Conservation (phyloP, 2,888 invertebrate species). For the Smittia aterrima region DNA sequence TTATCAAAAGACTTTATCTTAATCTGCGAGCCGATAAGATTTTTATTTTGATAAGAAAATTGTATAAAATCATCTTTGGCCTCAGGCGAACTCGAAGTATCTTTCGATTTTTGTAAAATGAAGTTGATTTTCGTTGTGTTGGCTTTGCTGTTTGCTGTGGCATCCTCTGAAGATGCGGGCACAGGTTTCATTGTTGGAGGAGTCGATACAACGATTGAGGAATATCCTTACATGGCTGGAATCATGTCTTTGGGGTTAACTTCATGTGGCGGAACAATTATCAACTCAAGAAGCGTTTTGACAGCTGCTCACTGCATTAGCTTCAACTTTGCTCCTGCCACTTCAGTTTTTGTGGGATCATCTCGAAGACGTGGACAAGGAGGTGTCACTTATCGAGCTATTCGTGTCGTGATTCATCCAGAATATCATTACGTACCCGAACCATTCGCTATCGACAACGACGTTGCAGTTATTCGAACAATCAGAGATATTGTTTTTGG, state of each 20-base stretch:
- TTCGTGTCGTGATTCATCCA: neutral
- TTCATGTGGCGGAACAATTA: conserved; percentile 3
- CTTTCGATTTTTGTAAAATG: too few species aligned
- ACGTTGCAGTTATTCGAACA: neutral
- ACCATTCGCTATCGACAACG: neutral
- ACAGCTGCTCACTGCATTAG: conserved; percentile 25
- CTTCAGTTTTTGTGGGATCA: neutral
- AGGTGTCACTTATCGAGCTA: neutral
- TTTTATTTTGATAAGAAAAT: too few species aligned
- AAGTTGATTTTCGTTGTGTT: too few species aligned
- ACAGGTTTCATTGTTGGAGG: neutral
- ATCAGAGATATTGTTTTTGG: neutral
- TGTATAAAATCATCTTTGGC: too few species aligned
- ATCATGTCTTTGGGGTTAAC: neutral
- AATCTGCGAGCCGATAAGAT: too few species aligned
- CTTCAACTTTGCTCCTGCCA: neutral
- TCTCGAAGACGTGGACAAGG: neutral
- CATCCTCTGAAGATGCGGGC: too few species aligned
- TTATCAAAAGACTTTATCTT: too few species aligned
- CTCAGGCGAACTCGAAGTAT: too few species aligned
- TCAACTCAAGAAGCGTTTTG: neutral
- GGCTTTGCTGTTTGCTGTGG: too few species aligned
- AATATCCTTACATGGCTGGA: conserved; percentile 28
- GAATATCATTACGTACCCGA: neutral
- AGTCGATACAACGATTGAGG: conserved; percentile 6